Evolutionary conservation across 2,888 invertebrate species (phyloP), one percentile per base, ranked within the genome.

Genomic region (Apodemia mormo): DNA sequence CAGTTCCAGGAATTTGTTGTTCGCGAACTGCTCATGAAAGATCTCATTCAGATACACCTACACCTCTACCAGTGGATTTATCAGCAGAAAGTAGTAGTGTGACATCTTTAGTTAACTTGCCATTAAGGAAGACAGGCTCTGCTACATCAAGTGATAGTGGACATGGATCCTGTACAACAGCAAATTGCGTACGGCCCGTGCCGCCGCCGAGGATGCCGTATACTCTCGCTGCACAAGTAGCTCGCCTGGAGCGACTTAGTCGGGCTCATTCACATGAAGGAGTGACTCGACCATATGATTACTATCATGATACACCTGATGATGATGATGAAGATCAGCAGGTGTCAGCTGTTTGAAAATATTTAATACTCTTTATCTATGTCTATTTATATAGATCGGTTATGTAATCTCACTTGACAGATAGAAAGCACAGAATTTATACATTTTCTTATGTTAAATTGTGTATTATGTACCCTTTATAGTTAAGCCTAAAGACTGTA

Each of bases 81-180:
- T 98, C 97, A 70, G 97, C 97, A 49, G 98, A 99, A 91, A 98
- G 98, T 89, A 98, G 98, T 88, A 98, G 98, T 86, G 98, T 98
- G 75, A 97, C 98, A 69, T 98, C 98, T 73, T 95, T 98, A 80
- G 97, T 97, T 83, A 98, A 97, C 94, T 94, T 98, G 89, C 97
- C 98, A 74, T 92, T 97, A 78, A 94, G 98, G 78, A 98, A 98
- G 93, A 97, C 97, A 67, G 97, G 97, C 88, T 97, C 98, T 79
- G 97, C 97, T 82, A 97, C 98, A 80, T 98, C 98, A 81, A 98
- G 97, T 90, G 98, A 97, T 93, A 97, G 97, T 84, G 97, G 97
- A 82, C 97, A 97, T 92, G 97, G 97, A 81, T 97, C 97, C 71
- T 96, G 96, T 84, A 95, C 88, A 61, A 84, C 89, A 66, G 80